phyloP scores from a whole-genome alignment of 1,140 invertebrate species.

The Listronotus oregonensis region DNA sequence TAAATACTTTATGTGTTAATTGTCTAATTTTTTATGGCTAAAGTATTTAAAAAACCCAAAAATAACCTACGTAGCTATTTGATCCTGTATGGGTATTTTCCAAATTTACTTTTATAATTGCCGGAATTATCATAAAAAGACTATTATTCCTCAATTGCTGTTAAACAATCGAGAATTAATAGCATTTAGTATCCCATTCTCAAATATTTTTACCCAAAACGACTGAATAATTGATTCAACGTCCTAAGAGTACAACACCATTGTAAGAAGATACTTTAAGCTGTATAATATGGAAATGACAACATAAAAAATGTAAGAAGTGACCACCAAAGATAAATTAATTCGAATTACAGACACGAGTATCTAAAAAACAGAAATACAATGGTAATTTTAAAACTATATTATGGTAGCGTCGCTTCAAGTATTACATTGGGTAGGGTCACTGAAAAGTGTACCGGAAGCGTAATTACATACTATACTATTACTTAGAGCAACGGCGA shows the following conservation, averaged over 20 bases:
- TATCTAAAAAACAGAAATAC: not conserved
- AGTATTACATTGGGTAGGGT: too few relatives aligned
- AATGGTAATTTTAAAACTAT: too few relatives aligned
- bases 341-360: conserved; percentile 23
- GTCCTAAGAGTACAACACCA: conserved; percentile 19
- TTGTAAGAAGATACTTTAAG: conserved; percentile 18
- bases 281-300: conserved; percentile 10
- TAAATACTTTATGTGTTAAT: too few relatives aligned
- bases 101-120: too few relatives aligned
- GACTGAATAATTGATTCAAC: conserved; percentile 27
- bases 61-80: too few relatives aligned
- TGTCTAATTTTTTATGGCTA: too few relatives aligned
- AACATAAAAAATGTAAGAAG: conserved; percentile 28
- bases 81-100: too few relatives aligned
- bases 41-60: too few relatives aligned
- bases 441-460: too few relatives aligned
- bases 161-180: conserved; percentile 28
- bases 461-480: too few relatives aligned
- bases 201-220: conserved; percentile 11
- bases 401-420: too few relatives aligned
- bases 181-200: conserved; percentile 21
- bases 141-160: conserved; percentile 17
- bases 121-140: conserved; percentile 19
- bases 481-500: too few relatives aligned
- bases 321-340: conserved; percentile 30